Conservation (phyloP, 1,140 invertebrate genomes). For the Brachionus paranguensis region DNA sequence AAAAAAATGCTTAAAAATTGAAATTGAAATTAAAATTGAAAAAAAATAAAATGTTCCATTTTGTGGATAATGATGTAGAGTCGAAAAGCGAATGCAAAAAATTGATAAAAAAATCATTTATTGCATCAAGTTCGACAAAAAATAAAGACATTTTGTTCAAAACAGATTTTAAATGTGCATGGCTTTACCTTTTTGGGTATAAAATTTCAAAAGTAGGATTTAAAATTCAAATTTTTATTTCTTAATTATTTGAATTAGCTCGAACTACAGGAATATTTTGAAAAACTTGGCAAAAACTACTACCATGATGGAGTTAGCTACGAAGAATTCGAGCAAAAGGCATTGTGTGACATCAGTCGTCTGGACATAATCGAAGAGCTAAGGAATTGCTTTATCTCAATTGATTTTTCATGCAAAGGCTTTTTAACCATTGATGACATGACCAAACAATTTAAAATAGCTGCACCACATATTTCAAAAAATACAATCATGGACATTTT, state of each 20-base stretch:
- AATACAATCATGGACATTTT: constrained; percentile 48
- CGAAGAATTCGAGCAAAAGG: constrained; percentile 15
- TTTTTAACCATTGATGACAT: constrained; percentile 52
- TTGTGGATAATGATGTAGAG: neutral
- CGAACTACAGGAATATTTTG: constrained; percentile 15
- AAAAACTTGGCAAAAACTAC: constrained; percentile 31
- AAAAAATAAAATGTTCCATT: constrained; percentile 9
- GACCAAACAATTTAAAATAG: constrained; percentile 46
- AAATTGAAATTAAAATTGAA: neutral
- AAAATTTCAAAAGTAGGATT: constrained; percentile 29
- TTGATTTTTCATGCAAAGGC: constrained; percentile 47
- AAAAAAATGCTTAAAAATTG: neutral
- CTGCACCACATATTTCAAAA: constrained; percentile 48
- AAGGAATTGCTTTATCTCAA: neutral
- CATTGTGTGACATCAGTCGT: neutral
- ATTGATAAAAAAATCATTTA: neutral
- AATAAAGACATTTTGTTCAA: constrained; percentile 7
- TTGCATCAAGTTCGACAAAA: constrained; percentile 1
- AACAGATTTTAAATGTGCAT: constrained; percentile 37
- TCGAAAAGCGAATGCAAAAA: constrained; percentile 8
- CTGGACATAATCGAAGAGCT: constrained; percentile 12
- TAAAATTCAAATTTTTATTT: neutral
- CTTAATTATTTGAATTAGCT: neutral
- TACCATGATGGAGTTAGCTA: neutral
- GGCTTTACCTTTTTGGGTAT: constrained; percentile 35